Percentiles rank a stretch among this genome's conserved stretches.
Evolutionary conservation across 2,113 vertebrate species (phyloP).

Genomic region (Hiodon alosoides): DNA sequence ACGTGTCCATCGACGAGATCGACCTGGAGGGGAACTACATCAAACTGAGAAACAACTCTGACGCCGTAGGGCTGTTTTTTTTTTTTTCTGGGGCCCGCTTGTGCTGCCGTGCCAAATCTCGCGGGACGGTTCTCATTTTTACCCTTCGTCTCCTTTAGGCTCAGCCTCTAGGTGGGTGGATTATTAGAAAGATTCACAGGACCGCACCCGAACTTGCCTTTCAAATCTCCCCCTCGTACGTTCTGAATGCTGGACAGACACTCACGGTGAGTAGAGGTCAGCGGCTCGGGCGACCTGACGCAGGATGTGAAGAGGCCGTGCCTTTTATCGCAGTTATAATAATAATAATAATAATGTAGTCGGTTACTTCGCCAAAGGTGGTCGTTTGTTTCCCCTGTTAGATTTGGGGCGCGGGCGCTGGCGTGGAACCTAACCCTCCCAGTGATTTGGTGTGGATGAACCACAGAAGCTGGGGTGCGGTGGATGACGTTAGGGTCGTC

Average conservation of each 20-base stretch:
- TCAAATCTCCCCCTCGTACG: conserved; percentile 62
- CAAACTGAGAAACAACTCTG: conserved; percentile 67
- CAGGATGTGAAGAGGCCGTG: background rate
- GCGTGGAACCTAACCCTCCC: conserved; percentile 49
- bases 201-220: conserved; percentile 56
- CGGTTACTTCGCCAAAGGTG: too few relatives aligned
- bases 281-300: background rate
- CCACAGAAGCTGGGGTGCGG: conserved; percentile 63
- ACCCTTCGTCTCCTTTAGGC: conserved; percentile 52
- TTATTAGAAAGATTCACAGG: conserved; percentile 51
- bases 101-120: background rate
- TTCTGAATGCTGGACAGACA: conserved; percentile 60
- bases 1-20: conserved; percentile 66
- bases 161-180: conserved; percentile 68
- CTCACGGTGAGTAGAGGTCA: conserved; percentile 64
- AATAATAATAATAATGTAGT: background rate
- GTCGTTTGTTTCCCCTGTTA: conserved; percentile 33
- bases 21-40: conserved; percentile 70
- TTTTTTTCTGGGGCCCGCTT: background rate
- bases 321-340: background rate
- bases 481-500: conserved; percentile 51
- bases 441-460: conserved; percentile 66
- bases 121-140: background rate
- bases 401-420: conserved; percentile 73
- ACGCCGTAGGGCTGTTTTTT: conserved; percentile 47